Evolutionary conservation across 2,888 invertebrate genomes (phyloP).

Genomic region (Dimorphilus gyrociliatus): DNA sequence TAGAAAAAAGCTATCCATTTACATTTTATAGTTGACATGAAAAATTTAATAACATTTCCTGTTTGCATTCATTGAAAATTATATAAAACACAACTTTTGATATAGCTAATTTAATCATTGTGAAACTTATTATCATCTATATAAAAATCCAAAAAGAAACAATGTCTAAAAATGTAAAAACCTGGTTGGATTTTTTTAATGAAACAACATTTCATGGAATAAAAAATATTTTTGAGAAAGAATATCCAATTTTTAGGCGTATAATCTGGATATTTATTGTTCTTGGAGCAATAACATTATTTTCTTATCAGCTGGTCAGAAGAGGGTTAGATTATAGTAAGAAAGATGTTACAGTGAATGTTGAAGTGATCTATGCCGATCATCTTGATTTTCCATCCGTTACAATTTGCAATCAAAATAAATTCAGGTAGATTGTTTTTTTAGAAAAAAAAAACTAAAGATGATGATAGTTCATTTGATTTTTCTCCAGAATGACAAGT

Average conservation of each 20-base stretch:
- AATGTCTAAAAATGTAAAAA: slow-evolving; percentile 3
- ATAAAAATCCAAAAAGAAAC: background rate
- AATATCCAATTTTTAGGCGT: slow-evolving; percentile 2
- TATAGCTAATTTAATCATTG: too few relatives aligned
- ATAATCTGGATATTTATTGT: slow-evolving; percentile 9
- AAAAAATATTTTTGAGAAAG: slow-evolving; percentile 8
- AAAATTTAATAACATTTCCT: too few relatives aligned
- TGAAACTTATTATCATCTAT: slow-evolving; percentile 1
- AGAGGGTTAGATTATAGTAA: slow-evolving; percentile 4
- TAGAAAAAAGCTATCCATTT: too few relatives aligned
- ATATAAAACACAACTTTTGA: too few relatives aligned
- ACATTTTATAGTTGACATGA: too few relatives aligned
- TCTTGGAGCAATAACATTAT: slow-evolving; percentile 6
- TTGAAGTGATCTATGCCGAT: slow-evolving; percentile 7
- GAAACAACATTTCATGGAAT: slow-evolving; percentile 10
- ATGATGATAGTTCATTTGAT: background rate
- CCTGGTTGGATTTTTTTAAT: slow-evolving; percentile 7
- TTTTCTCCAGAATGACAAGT: slow-evolving; percentile 10
- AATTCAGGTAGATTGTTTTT: slow-evolving; percentile 6
- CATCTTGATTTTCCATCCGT: slow-evolving; percentile 9
- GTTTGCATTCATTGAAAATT: too few relatives aligned
- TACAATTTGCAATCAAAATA: slow-evolving; percentile 12
- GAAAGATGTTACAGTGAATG: slow-evolving; percentile 8
- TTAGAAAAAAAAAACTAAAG: background rate
- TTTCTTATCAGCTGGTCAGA: slow-evolving; percentile 8